These are phyloP conservation scores for Upupa epops DNA, from an alignment of 2,113 vertebrate genomes.

Conservation along the genomic window DNA sequence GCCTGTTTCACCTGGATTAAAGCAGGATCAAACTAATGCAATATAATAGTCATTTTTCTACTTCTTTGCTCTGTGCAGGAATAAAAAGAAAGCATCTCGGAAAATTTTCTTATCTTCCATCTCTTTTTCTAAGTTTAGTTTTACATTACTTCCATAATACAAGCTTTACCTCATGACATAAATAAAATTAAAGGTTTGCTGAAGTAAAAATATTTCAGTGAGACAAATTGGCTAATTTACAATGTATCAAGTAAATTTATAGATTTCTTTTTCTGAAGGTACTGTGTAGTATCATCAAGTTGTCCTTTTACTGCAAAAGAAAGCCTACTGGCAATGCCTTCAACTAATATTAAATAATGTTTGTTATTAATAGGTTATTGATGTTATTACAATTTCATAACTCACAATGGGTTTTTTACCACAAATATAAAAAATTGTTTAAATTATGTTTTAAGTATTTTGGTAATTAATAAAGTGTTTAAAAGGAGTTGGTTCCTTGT, in stretches of 20 bases:
- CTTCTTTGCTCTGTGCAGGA: background rate
- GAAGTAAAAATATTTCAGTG: background rate
- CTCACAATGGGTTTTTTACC: background rate
- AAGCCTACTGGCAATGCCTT: background rate
- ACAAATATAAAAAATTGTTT: background rate
- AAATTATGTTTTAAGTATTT: background rate
- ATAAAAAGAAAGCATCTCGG: background rate
- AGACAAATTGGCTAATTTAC: background rate
- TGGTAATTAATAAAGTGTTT: background rate
- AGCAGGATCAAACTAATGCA: background rate
- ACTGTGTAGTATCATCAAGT: background rate
- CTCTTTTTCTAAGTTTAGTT: background rate
- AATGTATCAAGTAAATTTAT: background rate
- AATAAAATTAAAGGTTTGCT: background rate
- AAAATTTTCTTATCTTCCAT: background rate
- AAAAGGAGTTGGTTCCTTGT: background rate
- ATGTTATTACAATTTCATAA: background rate
- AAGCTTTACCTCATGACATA: background rate
- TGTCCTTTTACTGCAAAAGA: background rate
- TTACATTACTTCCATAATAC: background rate
- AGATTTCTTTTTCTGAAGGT: background rate
- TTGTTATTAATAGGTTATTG: background rate
- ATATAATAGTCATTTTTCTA: background rate
- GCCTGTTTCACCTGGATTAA: background rate
- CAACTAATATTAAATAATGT: background rate